Evolutionary conservation across 2,888 invertebrate genomes (phyloP).

Genomic region (Dynastes tityus): DNA sequence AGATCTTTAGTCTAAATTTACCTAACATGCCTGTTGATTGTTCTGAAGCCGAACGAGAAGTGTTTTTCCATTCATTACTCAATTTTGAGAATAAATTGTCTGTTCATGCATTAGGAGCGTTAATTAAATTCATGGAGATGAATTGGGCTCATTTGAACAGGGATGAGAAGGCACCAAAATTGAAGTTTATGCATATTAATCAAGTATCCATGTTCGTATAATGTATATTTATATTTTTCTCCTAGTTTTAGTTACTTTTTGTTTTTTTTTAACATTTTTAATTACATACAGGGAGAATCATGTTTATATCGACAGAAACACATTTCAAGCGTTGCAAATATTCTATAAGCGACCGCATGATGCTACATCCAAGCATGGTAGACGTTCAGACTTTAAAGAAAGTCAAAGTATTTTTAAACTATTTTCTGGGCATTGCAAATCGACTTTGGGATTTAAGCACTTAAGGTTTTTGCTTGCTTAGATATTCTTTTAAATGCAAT

Average conservation of each 20-base stretch:
- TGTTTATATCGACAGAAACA: conserved; percentile 81
- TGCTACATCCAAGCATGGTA: conserved; percentile 81
- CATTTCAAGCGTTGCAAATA: conserved; percentile 84
- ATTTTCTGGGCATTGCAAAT: conserved; percentile 78
- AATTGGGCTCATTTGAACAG: conserved; percentile 72
- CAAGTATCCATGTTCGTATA: conserved; percentile 76
- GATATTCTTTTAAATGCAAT: conserved; percentile 39
- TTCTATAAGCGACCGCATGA: conserved; percentile 83
- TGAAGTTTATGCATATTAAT: conserved; percentile 73
- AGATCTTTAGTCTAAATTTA: conserved; percentile 73
- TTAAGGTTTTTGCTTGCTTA: conserved; percentile 72
- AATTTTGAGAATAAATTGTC: conserved; percentile 77
- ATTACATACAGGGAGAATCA: conserved; percentile 75
- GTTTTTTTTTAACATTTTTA: conserved; percentile 47
- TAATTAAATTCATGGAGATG: conserved; percentile 81
- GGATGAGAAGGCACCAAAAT: conserved; percentile 68
- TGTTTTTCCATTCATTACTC: conserved; percentile 77
- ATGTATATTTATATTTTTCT: neutral
- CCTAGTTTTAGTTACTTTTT: neutral
- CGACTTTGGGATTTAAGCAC: conserved; percentile 77
- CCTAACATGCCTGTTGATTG: conserved; percentile 70
- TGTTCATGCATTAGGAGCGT: conserved; percentile 81
- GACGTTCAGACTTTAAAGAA: conserved; percentile 75
- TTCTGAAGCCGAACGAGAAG: conserved; percentile 73
- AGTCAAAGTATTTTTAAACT: conserved; percentile 83